Evolutionary conservation across 1,140 invertebrate species (phyloP), one percentile per base, ranked within the genome.

Genomic region (Aporrectodea caliginosa): DNA sequence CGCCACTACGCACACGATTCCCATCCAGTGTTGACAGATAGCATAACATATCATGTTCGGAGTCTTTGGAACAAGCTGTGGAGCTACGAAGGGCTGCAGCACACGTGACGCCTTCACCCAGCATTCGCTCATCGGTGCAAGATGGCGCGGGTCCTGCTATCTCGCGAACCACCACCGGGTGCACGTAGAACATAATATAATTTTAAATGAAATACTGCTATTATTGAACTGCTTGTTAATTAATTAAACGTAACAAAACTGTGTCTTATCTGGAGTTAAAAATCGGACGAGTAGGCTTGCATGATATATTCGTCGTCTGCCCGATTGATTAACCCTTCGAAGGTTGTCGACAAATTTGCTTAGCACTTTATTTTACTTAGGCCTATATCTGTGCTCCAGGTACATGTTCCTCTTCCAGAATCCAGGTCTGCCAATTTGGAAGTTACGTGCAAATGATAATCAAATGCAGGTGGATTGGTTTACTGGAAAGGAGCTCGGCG

Each of bases 351-450:
- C 6, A 12, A 22, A 6, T 58, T 58, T 58, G 6, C 43, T 22
- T 22, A 58, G 43, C 43, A 22, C 43, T 58, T 58, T 58, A 6
- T 58, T 58, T 58, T 58, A 58, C 6, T 12, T 58, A n/a, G n/a
- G n/a, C n/a, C n/a, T n/a, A n/a, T 58, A 22, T 58, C 43, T 1
- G 12, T 12, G 81, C n/a, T 83, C 68, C 83, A 92, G 92, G 82
- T 94, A 93, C 92, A 87, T 93, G 81, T 91, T 92, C 83, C 92
- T 93, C 80, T 92, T 92, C 73, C 92, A 92, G 85, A 84, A 92
- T 35, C 93, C 93, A n/a, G 91, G 90, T 84, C 86, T 94, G 71
- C 92, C 93, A 6, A 93, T 94, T 87, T 90, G 91, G 35, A 82
- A 85, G 0, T 90, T 92, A 2, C 84, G 91, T 69, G 90, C 90